These are phyloP conservation scores for Distichodus sexfasciatus DNA, from an alignment of 2,797 vertebrate genomes.

Conservation along the genomic window DNA sequence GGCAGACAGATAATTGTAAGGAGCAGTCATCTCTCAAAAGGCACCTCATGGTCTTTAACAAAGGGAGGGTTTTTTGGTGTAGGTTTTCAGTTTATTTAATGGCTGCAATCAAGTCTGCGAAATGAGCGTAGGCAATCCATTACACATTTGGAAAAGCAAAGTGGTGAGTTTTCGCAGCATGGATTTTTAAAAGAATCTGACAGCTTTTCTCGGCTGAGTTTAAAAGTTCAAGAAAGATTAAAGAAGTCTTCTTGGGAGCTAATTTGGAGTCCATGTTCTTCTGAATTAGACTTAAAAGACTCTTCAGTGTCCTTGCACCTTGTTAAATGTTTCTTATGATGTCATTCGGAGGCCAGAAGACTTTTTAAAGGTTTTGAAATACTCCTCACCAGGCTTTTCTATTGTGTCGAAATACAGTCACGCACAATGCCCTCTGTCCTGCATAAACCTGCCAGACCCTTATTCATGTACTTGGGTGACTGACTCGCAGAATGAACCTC, in stretches of 20 bases:
- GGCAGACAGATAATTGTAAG: slow-evolving; percentile 49
- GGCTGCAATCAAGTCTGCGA: slow-evolving; percentile 47
- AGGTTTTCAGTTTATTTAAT: slow-evolving; percentile 58
- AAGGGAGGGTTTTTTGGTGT: slow-evolving; percentile 41
- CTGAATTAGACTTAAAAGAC: not conserved
- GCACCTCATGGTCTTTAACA: slow-evolving; percentile 41
- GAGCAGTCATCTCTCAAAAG: slow-evolving; percentile 53
- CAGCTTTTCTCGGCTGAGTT: too few species aligned
- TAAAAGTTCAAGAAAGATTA: not conserved
- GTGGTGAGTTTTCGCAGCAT: slow-evolving; percentile 38
- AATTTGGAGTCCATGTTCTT: not conserved
- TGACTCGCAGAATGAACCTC: not conserved
- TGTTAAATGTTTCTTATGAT: not conserved
- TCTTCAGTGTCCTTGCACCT: not conserved
- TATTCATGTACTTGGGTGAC: not conserved
- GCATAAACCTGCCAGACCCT: not conserved
- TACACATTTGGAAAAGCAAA: slow-evolving; percentile 44
- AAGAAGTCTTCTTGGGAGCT: not conserved
- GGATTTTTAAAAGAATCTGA: slow-evolving; percentile 13
- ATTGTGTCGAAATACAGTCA: not conserved
- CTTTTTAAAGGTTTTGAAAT: not conserved
- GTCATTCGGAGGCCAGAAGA: not conserved
- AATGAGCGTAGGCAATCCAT: slow-evolving; percentile 50
- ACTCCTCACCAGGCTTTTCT: not conserved
- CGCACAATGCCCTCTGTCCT: not conserved